Percentiles rank a stretch among this genome's conserved stretches.
Conservation (phyloP, 2,888 invertebrate genomes). For the Chrysolina americana region DNA sequence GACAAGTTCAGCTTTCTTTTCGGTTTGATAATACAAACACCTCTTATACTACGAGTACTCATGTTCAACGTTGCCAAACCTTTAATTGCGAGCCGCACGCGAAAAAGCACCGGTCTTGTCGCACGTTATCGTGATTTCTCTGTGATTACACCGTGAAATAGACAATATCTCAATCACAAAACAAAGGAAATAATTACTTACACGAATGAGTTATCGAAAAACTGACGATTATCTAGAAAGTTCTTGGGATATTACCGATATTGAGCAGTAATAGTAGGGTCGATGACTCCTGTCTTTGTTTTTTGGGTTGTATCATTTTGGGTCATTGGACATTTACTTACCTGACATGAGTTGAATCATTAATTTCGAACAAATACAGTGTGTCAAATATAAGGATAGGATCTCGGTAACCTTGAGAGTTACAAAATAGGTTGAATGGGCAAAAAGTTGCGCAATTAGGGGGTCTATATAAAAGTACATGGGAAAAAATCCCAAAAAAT, state of each 20-base stretch:
- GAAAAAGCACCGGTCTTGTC: constrained; percentile 6
- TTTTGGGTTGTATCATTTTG: not conserved
- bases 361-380: no score
- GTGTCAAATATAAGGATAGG: no score
- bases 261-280: not conserved
- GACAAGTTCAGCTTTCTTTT: constrained; percentile 28
- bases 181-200: not conserved
- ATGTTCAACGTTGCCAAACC: not conserved
- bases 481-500: no score
- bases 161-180: constrained; percentile 3
- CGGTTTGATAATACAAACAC: not conserved
- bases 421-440: no score
- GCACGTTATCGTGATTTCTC: not conserved
- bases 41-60: not conserved
- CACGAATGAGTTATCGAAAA: constrained; percentile 3
- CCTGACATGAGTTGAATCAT: no score
- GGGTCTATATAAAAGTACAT: no score
- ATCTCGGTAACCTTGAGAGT: no score
- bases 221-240: constrained; percentile 3
- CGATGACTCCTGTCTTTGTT: not conserved
- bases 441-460: no score
- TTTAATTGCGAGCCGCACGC: constrained; percentile 1
- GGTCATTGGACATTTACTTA: no score
- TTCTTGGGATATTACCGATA: not conserved
- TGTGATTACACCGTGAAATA: not conserved